Evolutionary conservation across 2,797 vertebrate genomes (phyloP), one percentile per base, ranked within the genome.

Genomic region (Argya squamiceps): DNA sequence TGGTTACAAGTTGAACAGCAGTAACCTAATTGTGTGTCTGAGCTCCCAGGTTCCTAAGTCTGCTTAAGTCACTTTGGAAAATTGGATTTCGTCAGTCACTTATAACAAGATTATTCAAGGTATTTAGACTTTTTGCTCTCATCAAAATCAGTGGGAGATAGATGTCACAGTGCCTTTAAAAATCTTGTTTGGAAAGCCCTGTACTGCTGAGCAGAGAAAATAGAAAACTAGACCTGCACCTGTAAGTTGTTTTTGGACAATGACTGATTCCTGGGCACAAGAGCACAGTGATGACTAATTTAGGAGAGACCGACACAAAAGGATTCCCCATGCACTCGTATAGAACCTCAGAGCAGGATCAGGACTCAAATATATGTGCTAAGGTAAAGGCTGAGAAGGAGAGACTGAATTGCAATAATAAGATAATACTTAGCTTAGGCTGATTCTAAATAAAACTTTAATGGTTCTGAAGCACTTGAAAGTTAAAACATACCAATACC

Each of bases 51-150:
- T 87, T 86, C 29, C 83, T 90, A 94, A 94, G 79, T 88, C 93
- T 94, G 82, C 82, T 91, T 94, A 95, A 95, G 93, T 95, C 82
- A 90, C 85, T 94, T 95, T 69, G 84, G 88, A 95, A 96, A 97
- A 97, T 83, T 95, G 94, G 94, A 96, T 97, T 96, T 94, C 6
- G 2, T 65, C 18, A 95, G 93, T 95, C 89, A 90, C 95, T 93
- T 90, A 73, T 93, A 96, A 90, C 73, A 88, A 81, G 95, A 95
- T 95, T 96, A 95, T 95, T 74, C 79, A 92, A 95, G 85, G 69
- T 96, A 92, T 91, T 96, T 93, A 86, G 73, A 84, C 47, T 90
- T 89, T 95, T 96, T 91, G 50, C n/a, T 93, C 75, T 84, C 88
- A 68, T 81, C 79, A 95, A 94, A 96, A 94, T 78, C 62, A 85